phyloP scores from a whole-genome alignment of 2,888 invertebrate species.

The Tupiocoris notatus region DNA sequence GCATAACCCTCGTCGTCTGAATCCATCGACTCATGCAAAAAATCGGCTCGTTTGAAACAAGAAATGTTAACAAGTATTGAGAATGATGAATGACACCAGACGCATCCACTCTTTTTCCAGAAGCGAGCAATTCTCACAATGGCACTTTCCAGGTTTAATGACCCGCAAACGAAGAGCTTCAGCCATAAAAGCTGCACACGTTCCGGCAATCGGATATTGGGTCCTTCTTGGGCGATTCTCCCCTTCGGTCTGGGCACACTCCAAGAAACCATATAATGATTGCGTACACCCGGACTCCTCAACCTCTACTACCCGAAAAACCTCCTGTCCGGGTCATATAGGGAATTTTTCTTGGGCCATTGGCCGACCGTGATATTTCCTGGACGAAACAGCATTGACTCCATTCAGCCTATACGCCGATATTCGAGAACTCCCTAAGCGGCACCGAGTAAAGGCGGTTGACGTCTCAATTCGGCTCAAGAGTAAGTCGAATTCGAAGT shows the following conservation, averaged over 20 bases:
- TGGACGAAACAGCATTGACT: neutral
- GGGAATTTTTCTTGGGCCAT: neutral
- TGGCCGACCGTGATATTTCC: neutral
- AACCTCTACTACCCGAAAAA: neutral
- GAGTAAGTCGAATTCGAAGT: no score
- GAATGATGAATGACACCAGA: conserved; percentile 20
- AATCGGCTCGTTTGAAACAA: no score
- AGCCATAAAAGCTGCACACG: conserved; percentile 31
- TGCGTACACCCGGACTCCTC: conserved; percentile 1
- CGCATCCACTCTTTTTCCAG: neutral
- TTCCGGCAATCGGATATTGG: conserved; percentile 3
- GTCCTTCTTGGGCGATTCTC: neutral
- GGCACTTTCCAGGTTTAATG: conserved; percentile 15
- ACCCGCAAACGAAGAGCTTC: conserved; percentile 6
- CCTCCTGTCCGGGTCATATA: neutral
- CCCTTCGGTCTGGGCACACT: neutral
- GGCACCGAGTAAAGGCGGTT: no score
- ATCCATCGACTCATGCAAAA: no score
- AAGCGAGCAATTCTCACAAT: neutral
- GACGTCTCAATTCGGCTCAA: no score
- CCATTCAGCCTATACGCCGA: no score
- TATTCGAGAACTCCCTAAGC: no score
- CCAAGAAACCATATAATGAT: conserved; percentile 5
- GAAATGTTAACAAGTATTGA: neutral
- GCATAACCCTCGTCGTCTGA: no score